Conservation (phyloP, 1,140 invertebrate genomes). For the Calephelis nemesis region DNA sequence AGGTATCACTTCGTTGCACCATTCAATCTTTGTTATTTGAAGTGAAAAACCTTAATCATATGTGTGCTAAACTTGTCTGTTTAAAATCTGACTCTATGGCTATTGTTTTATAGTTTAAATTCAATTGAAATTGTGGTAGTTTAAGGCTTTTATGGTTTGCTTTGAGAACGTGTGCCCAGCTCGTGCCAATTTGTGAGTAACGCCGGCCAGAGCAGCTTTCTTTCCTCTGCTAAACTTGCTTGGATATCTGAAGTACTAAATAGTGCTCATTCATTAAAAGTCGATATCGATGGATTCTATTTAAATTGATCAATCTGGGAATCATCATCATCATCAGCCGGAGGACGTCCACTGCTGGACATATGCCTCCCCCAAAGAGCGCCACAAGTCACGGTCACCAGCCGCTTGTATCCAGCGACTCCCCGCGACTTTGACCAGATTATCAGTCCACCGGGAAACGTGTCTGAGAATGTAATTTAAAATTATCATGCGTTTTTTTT, state of each 20-base stretch:
- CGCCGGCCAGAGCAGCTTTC: slow-evolving; percentile 72
- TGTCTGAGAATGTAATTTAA: too few species aligned
- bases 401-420: too few species aligned
- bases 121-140: slow-evolving; percentile 23
- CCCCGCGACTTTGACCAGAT: too few species aligned
- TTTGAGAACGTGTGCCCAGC: slow-evolving; percentile 63
- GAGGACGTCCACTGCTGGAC: too few species aligned
- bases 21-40: slow-evolving; percentile 61
- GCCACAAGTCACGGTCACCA: too few species aligned
- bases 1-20: slow-evolving; percentile 62
- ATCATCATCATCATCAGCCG: too few species aligned
- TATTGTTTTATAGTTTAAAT: slow-evolving; percentile 27
- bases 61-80: not conserved
- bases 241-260: slow-evolving; percentile 66
- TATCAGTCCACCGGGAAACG: too few species aligned
- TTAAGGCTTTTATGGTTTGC: slow-evolving; percentile 39
- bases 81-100: slow-evolving; percentile 21
- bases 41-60: slow-evolving; percentile 18
- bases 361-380: too few species aligned
- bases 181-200: slow-evolving; percentile 78
- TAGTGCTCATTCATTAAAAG: slow-evolving; percentile 41
- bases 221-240: slow-evolving; percentile 75
- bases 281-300: slow-evolving; percentile 56
- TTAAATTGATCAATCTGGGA: not conserved
- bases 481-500: too few species aligned